These are phyloP conservation scores for Epizoanthus fatuus DNA, from an alignment of 92 coral and sea anemone genomes.

Conservation along the genomic window DNA sequence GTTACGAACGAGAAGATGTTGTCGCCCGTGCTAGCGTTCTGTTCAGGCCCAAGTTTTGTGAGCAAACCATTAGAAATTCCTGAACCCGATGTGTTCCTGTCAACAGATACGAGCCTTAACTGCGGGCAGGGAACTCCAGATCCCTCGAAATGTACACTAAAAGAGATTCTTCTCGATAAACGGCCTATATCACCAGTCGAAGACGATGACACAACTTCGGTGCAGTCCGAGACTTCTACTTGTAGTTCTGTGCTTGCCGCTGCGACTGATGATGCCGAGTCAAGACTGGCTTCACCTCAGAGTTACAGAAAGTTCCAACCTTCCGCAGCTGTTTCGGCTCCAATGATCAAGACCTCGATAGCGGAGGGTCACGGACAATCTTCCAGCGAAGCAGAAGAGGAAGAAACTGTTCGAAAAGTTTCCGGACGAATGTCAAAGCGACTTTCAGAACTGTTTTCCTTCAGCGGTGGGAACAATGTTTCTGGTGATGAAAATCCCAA, in stretches of 20 bases:
- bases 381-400: constrained; percentile 87
- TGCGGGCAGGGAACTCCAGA: constrained; percentile 1
- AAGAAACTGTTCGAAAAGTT: constrained; percentile 62
- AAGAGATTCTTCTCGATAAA: constrained; percentile 67
- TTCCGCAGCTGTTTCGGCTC: not conserved
- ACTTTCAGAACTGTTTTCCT: constrained; percentile 80
- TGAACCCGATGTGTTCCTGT: constrained; percentile 64
- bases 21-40: constrained; percentile 79
- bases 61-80: constrained; percentile 59
- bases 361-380: constrained; percentile 69
- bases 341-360: constrained; percentile 34
- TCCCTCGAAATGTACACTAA: constrained; percentile 34
- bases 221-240: constrained; percentile 64
- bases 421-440: constrained; percentile 71
- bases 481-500: constrained; percentile 44
- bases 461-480: constrained; percentile 56
- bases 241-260: constrained; percentile 73
- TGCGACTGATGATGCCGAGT: constrained; percentile 1
- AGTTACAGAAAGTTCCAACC: constrained; percentile 12
- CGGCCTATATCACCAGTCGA: constrained; percentile 59
- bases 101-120: constrained; percentile 59
- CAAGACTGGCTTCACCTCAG: constrained; percentile 10
- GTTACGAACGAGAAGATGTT: constrained; percentile 23
- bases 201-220: constrained; percentile 64
- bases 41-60: constrained; percentile 84